Percentiles rank a stretch among this genome's conserved stretches.
Evolutionary conservation across 1,140 invertebrate species (phyloP).

Genomic region (Battus philenor): DNA sequence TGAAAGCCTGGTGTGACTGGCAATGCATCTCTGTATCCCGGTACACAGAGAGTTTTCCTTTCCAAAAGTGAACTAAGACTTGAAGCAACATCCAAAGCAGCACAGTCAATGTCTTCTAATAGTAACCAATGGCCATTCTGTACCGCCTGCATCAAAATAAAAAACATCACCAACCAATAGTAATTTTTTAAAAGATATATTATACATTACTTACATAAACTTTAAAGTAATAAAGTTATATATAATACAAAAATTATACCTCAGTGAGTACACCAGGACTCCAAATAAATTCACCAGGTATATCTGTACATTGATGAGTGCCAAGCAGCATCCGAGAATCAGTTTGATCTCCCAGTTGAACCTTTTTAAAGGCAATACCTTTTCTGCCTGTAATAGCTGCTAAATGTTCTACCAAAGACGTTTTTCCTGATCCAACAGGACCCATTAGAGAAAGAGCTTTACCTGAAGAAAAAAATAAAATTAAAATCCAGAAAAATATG

Average conservation of each 20-base stretch:
- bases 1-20: conserved; percentile 90
- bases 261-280: conserved; percentile 92
- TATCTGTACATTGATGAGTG: conserved; percentile 95
- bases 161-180: too few relatives aligned
- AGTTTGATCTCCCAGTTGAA: conserved; percentile 98
- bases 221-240: too few relatives aligned
- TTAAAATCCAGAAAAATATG: too few relatives aligned
- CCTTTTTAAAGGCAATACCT: conserved; percentile 80
- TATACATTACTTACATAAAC: too few relatives aligned
- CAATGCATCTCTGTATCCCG: conserved; percentile 90
- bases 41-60: conserved; percentile 87
- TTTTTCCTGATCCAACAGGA: conserved; percentile 96
- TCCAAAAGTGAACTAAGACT: conserved; percentile 91
- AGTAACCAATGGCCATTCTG: conserved; percentile 93
- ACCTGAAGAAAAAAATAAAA: conserved; percentile 44
- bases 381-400: conserved; percentile 86
- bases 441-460: conserved; percentile 92
- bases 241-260: too few relatives aligned
- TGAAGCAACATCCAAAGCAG: conserved; percentile 94
- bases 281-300: conserved; percentile 98
- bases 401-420: conserved; percentile 91
- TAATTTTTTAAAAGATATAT: too few relatives aligned
- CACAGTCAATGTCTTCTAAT: conserved; percentile 96
- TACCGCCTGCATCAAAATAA: conserved; percentile 81
- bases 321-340: conserved; percentile 97